Percentiles rank a stretch among this genome's conserved stretches.
These are phyloP conservation scores for Zaprionus taronus DNA, from an alignment of 1,140 invertebrate genomes.

Conservation along the genomic window DNA sequence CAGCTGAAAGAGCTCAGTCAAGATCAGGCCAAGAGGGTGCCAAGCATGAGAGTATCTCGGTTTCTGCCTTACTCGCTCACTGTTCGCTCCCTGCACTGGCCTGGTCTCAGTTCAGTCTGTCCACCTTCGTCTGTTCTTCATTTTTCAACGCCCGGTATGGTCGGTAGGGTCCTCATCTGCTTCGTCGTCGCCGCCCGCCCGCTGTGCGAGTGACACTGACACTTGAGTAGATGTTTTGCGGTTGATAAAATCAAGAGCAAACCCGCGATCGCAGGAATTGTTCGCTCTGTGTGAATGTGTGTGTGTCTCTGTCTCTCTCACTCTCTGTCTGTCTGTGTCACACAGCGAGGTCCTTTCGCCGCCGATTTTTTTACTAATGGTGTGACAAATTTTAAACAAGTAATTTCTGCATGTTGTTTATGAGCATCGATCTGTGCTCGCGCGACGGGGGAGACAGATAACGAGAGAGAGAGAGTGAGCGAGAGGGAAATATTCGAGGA, in stretches of 20 bases:
- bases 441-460: slow-evolving; percentile 57
- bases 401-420: slow-evolving; percentile 83
- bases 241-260: slow-evolving; percentile 83
- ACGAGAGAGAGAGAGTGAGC: not conserved
- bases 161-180: slow-evolving; percentile 51
- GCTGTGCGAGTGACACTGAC: slow-evolving; percentile 82
- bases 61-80: not conserved
- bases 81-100: slow-evolving; percentile 24
- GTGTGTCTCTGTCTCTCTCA: not conserved
- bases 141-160: slow-evolving; percentile 79
- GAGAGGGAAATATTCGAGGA: slow-evolving; percentile 34
- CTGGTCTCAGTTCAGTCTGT: slow-evolving; percentile 37
- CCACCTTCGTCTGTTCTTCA: slow-evolving; percentile 74
- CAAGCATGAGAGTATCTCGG: not conserved
- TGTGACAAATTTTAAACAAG: slow-evolving; percentile 83
- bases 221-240: slow-evolving; percentile 83
- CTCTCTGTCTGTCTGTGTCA: slow-evolving; percentile 14
- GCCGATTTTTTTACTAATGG: slow-evolving; percentile 78
- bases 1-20: rapidly evolving
- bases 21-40: not conserved
- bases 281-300: slow-evolving; percentile 1
- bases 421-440: slow-evolving; percentile 54
- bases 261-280: slow-evolving; percentile 41
- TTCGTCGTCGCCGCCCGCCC: slow-evolving; percentile 64
- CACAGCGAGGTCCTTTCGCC: slow-evolving; percentile 78